Evolutionary conservation across 2,888 invertebrate species (phyloP).

Genomic region (Calliopum simillimum): DNA sequence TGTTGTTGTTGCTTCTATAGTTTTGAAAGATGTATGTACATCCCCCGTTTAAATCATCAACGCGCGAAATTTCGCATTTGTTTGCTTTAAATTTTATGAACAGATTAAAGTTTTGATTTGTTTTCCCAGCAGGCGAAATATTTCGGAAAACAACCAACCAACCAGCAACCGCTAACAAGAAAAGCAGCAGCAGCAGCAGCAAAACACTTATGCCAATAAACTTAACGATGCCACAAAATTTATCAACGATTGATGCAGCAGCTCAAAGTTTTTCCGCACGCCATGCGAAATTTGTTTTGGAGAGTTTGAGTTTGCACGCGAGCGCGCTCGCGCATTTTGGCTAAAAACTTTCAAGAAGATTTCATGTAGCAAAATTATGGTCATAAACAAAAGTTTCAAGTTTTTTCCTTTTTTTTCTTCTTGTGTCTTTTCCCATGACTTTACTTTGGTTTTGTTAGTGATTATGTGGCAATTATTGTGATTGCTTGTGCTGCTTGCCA

Average conservation of each 20-base stretch:
- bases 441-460: background rate
- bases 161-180: background rate
- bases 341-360: slow-evolving; percentile 17
- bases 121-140: background rate
- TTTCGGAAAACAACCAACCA: background rate
- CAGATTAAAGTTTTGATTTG: slow-evolving; percentile 20
- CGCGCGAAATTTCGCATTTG: background rate
- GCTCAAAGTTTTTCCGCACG: background rate
- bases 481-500: slow-evolving; percentile 13
- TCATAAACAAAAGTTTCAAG: slow-evolving; percentile 22
- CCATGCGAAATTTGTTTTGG: background rate
- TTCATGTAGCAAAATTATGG: slow-evolving; percentile 18
- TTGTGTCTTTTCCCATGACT: too few relatives aligned
- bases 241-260: slow-evolving; percentile 22
- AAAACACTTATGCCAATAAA: slow-evolving; percentile 7
- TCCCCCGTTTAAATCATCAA: background rate
- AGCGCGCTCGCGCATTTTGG: too few relatives aligned
- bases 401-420: background rate
- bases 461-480: slow-evolving; percentile 31
- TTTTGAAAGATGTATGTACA: background rate
- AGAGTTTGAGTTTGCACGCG: background rate
- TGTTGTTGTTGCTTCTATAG: background rate
- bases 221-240: slow-evolving; percentile 26
- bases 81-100: slow-evolving; percentile 27
- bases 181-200: background rate